These are phyloP conservation scores for Rapana venosa DNA, from an alignment of 2,888 invertebrate genomes.

Conservation along the genomic window DNA sequence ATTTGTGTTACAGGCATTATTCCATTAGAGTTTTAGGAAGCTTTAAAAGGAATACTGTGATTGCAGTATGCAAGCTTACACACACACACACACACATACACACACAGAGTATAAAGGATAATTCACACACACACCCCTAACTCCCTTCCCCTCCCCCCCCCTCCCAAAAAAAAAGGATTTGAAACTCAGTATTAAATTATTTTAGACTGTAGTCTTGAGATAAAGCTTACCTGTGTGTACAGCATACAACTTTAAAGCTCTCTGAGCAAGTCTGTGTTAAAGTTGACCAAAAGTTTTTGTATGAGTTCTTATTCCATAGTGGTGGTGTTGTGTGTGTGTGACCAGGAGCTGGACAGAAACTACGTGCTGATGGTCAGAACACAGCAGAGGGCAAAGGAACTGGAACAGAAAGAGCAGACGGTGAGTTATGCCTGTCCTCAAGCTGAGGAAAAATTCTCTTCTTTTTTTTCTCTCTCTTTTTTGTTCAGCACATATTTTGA, in stretches of 20 bases:
- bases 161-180: not conserved
- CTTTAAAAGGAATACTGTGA: too few relatives aligned
- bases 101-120: too few relatives aligned
- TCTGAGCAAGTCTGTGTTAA: too few relatives aligned
- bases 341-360: slow-evolving; percentile 57
- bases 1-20: too few relatives aligned
- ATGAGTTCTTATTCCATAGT: not conserved
- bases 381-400: slow-evolving; percentile 51
- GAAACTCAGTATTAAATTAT: too few relatives aligned
- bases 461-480: not conserved
- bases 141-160: not conserved
- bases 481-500: not conserved
- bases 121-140: too few relatives aligned
- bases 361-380: slow-evolving; percentile 51
- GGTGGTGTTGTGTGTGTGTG: not conserved
- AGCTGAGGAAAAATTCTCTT: too few relatives aligned
- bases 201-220: too few relatives aligned
- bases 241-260: too few relatives aligned
- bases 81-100: not conserved
- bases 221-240: too few relatives aligned
- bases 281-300: too few relatives aligned
- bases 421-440: slow-evolving; percentile 4
- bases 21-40: too few relatives aligned
- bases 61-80: not conserved
- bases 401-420: slow-evolving; percentile 49